Conservation (phyloP, 2,888 invertebrate genomes). For the Oligia latruncula region DNA sequence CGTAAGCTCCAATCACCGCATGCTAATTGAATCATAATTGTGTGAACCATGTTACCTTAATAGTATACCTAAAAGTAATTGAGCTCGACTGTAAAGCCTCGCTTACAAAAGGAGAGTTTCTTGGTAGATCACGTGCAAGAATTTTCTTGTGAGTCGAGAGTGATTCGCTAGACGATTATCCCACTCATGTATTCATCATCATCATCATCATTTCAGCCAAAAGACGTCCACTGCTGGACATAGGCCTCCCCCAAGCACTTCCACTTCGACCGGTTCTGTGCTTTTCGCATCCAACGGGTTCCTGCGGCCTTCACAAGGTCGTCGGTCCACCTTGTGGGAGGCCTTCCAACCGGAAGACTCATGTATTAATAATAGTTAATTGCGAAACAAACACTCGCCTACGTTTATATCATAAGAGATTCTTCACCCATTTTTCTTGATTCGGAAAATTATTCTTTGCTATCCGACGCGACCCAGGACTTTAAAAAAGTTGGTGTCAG, state of each 20-base stretch:
- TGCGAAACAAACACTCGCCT: too few relatives aligned
- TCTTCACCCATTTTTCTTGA: not conserved
- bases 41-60: not conserved
- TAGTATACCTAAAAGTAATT: not conserved
- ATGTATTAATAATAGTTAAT: too few relatives aligned
- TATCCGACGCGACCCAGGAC: too few relatives aligned
- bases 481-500: not conserved
- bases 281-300: too few relatives aligned
- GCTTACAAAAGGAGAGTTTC: not conserved
- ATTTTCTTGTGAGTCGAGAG: not conserved
- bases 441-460: not conserved
- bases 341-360: too few relatives aligned
- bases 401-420: too few relatives aligned
- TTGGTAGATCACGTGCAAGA: not conserved
- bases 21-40: conserved; percentile 29
- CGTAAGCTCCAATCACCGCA: conserved; percentile 20
- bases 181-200: not conserved
- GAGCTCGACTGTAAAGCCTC: not conserved
- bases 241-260: too few relatives aligned
- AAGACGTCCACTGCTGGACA: too few relatives aligned
- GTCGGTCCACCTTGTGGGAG: too few relatives aligned
- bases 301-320: too few relatives aligned
- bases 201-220: too few relatives aligned
- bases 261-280: too few relatives aligned
- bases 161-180: not conserved